phyloP scores from a whole-genome alignment of 2,888 invertebrate species.

The Priocnemis perturbator region DNA sequence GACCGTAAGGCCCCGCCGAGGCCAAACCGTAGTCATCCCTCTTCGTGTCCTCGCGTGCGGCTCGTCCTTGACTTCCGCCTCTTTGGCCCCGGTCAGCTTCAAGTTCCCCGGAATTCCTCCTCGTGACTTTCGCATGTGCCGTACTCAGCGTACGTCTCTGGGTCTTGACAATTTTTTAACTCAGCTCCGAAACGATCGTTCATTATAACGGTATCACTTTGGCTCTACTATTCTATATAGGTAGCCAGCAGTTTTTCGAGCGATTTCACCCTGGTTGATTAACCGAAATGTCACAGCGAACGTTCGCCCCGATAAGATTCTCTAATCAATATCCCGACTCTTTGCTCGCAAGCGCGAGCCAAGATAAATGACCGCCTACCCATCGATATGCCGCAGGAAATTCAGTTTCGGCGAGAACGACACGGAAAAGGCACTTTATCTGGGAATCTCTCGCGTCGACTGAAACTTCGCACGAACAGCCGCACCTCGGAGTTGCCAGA shows the following conservation, averaged over 20 bases:
- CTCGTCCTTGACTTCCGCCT: slow-evolving; percentile 2
- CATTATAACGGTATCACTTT: too few species aligned
- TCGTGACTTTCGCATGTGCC: slow-evolving; percentile 9
- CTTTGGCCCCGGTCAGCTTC: slow-evolving; percentile 9
- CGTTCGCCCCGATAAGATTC: too few species aligned
- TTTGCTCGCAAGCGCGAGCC: too few species aligned
- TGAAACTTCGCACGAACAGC: slow-evolving; percentile 41
- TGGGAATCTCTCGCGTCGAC: slow-evolving; percentile 14
- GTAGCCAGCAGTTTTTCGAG: too few species aligned
- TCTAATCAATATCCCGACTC: too few species aligned
- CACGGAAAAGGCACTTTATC: slow-evolving; percentile 5
- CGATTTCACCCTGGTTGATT: too few species aligned
- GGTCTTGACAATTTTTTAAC: not conserved
- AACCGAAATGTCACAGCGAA: too few species aligned
- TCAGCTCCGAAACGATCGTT: too few species aligned
- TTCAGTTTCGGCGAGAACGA: slow-evolving; percentile 4
- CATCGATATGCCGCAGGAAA: slow-evolving; percentile 2
- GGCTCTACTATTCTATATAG: too few species aligned
- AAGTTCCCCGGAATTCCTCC: slow-evolving; percentile 6
- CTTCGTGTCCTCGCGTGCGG: slow-evolving; percentile 14
- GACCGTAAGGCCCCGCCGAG: slow-evolving; percentile 16
- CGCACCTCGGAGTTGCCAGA: slow-evolving; percentile 47
- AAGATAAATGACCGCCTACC: not conserved
- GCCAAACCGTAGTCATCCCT: slow-evolving; percentile 4
- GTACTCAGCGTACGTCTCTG: not conserved